Evolutionary conservation across 2,113 vertebrate species (phyloP).

Genomic region (Nyctibius bracteatus): DNA sequence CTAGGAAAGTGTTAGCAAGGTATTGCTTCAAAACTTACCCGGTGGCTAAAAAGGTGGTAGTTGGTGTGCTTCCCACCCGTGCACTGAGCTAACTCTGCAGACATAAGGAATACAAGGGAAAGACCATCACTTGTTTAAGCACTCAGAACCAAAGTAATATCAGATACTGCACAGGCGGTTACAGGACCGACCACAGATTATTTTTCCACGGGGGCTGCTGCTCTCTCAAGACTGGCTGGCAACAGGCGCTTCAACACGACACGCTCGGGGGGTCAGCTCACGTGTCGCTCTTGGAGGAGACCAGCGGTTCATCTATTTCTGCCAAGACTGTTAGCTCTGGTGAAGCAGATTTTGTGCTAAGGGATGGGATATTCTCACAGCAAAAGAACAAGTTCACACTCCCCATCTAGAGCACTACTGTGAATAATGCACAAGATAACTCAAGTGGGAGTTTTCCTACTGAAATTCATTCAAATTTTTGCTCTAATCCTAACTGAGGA

Average conservation of each 20-base stretch:
- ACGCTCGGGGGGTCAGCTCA: too few relatives aligned
- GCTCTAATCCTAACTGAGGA: neutral
- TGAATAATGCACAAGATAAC: neutral
- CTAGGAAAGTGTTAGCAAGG: neutral
- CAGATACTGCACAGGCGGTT: neutral
- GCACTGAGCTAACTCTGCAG: too few relatives aligned
- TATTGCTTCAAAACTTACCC: neutral
- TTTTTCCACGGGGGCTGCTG: neutral
- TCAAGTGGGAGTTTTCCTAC: neutral
- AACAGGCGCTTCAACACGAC: fast-evolving
- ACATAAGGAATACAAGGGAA: too few relatives aligned
- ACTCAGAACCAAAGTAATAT: neutral
- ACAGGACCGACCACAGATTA: neutral
- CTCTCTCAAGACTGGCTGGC: neutral
- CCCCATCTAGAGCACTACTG: neutral
- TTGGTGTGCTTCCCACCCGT: neutral
- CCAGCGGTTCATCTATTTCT: neutral
- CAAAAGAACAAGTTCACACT: neutral
- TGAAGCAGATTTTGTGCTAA: neutral
- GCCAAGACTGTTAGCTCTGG: neutral
- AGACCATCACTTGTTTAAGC: neutral
- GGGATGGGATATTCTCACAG: neutral
- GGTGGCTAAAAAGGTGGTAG: fast-evolving
- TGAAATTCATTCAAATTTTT: neutral
- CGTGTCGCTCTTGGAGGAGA: neutral